Evolutionary conservation across 2,113 vertebrate species (phyloP).

Genomic region (Trematocara stigmaticum): DNA sequence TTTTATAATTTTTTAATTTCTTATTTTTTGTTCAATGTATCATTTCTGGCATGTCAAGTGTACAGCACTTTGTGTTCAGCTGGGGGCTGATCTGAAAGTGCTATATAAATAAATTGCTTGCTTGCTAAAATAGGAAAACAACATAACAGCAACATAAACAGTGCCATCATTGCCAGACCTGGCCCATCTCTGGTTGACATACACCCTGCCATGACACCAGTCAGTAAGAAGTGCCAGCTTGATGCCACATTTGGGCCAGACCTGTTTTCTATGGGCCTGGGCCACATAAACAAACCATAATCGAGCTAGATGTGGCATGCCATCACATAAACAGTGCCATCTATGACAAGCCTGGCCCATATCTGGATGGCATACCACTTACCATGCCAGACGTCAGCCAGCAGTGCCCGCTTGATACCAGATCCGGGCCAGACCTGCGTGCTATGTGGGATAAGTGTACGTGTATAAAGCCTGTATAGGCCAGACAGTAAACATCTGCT

Average conservation of each 20-base stretch:
- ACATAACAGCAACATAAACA: background rate
- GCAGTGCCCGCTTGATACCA: background rate
- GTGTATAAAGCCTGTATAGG: background rate
- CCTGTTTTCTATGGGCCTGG: background rate
- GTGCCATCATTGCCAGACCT: rapidly evolving
- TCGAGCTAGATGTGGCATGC: background rate
- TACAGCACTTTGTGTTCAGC: background rate
- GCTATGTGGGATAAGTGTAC: background rate
- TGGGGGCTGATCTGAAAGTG: background rate
- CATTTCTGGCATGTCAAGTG: background rate
- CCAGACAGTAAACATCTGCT: background rate
- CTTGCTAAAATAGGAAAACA: background rate
- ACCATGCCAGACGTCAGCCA: background rate
- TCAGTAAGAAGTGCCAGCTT: background rate
- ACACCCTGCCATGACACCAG: background rate
- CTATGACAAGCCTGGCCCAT: background rate
- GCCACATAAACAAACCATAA: background rate
- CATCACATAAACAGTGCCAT: background rate
- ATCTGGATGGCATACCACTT: background rate
- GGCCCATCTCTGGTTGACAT: background rate
- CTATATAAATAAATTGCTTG: background rate
- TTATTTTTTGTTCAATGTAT: background rate
- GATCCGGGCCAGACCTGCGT: background rate
- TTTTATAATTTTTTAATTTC: background rate
- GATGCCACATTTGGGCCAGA: background rate